A percentile compares a stretch with the other conserved stretches of the same genome.
phyloP scores from a whole-genome alignment of 2,113 vertebrate genomes.

The Potamarius usumacintae region DNA sequence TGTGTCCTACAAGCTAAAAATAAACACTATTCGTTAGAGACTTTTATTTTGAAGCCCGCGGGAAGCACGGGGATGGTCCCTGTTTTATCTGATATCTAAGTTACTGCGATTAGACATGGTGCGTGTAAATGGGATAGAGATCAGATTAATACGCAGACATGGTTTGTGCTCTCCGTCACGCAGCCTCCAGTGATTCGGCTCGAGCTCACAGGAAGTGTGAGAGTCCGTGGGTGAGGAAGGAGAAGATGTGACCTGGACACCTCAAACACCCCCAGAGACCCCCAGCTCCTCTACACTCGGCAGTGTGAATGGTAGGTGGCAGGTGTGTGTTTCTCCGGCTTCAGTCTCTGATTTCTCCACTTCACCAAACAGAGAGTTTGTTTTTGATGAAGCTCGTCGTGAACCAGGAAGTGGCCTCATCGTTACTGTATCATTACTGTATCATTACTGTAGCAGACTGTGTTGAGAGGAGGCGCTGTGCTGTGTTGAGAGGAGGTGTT shows the following conservation, averaged over 20 bases:
- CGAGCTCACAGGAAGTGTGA: constrained; percentile 3
- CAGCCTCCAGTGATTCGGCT: not conserved
- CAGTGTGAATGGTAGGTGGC: constrained; percentile 6
- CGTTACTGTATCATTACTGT: not conserved
- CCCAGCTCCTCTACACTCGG: not conserved
- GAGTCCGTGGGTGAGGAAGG: not conserved
- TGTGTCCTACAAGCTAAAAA: too few relatives aligned
- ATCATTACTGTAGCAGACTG: not conserved
- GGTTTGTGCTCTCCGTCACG: not conserved
- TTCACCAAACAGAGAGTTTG: not conserved
- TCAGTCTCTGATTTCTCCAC: not conserved
- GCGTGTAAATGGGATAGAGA: not conserved
- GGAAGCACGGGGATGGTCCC: not conserved
- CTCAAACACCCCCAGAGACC: not conserved
- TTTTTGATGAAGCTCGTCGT: not conserved
- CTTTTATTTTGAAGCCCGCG: not conserved
- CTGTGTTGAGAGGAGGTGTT: too few relatives aligned
- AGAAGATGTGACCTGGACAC: not conserved
- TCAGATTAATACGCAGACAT: not conserved
- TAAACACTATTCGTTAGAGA: not conserved
- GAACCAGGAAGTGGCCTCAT: constrained; percentile 41
- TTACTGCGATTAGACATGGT: not conserved
- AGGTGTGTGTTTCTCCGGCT: not conserved
- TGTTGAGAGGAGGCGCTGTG: too few relatives aligned
- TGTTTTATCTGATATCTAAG: not conserved